Conservation (phyloP, 2,888 invertebrate genomes). For the Drosophila mayaguana region DNA sequence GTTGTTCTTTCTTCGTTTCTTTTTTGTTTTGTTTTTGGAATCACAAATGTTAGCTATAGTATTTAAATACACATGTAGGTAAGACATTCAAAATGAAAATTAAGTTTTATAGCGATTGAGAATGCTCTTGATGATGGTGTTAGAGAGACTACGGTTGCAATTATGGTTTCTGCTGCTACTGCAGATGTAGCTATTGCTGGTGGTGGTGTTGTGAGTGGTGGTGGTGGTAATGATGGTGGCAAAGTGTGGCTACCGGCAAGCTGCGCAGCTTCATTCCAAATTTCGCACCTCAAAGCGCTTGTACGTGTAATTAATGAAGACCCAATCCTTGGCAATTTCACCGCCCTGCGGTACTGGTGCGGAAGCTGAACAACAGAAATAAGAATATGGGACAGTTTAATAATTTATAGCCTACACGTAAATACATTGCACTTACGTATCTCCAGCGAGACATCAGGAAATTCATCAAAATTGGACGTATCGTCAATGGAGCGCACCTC, state of each 20-base stretch:
- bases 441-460: conserved; percentile 99
- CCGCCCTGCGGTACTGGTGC: conserved; percentile 95
- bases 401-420: neutral
- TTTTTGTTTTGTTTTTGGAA: conserved; percentile 65
- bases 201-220: conserved; percentile 27
- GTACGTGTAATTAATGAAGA: conserved; percentile 99
- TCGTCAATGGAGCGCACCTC: conserved; percentile 99
- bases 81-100: conserved; percentile 74
- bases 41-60: conserved; percentile 78
- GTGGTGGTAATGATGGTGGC: conserved; percentile 57
- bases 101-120: conserved; percentile 65
- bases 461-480: conserved; percentile 99
- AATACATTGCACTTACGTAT: conserved; percentile 92
- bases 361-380: conserved; percentile 88
- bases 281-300: conserved; percentile 95
- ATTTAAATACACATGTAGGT: conserved; percentile 79
- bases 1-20: conserved; percentile 25
- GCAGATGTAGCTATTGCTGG: conserved; percentile 31
- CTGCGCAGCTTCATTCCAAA: conserved; percentile 79
- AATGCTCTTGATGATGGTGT: conserved; percentile 60
- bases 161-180: conserved; percentile 42
- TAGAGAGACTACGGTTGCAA: conserved; percentile 72
- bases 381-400: neutral
- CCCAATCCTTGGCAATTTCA: conserved; percentile 99
- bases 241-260: conserved; percentile 68